Conservation (phyloP, 2,888 invertebrate species). For the Melanostoma mellinum region DNA sequence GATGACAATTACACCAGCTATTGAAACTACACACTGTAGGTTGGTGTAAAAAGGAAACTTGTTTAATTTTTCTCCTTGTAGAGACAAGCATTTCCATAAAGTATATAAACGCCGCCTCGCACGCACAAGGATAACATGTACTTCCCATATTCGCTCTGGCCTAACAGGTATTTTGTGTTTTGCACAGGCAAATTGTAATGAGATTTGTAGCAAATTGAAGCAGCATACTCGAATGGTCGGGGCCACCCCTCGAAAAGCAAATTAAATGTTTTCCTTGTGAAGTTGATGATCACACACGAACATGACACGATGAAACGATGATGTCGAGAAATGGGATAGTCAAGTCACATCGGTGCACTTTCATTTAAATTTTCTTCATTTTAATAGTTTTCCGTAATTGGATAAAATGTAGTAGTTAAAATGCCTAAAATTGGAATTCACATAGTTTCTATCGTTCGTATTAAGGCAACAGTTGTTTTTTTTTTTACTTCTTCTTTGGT, state of each 20-base stretch:
- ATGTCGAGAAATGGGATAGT: constrained; percentile 4
- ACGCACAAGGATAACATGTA: constrained; percentile 55
- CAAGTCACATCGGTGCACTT: constrained; percentile 25
- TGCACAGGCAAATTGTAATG: constrained; percentile 38
- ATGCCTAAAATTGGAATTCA: constrained; percentile 51
- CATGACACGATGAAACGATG: neutral
- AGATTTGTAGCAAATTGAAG: constrained; percentile 59
- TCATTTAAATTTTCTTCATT: constrained; percentile 43
- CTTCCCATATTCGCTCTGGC: constrained; percentile 46
- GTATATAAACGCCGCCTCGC: constrained; percentile 6
- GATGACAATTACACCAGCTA: too few species aligned
- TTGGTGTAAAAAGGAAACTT: constrained; percentile 30
- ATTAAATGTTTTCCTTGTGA: constrained; percentile 53
- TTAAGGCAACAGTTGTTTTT: neutral
- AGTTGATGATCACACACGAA: constrained; percentile 6
- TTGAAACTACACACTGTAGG: neutral
- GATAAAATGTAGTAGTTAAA: constrained; percentile 55
- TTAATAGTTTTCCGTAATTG: constrained; percentile 49
- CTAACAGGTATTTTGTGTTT: constrained; percentile 26
- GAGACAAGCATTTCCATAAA: constrained; percentile 34
- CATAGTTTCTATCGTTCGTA: constrained; percentile 2
- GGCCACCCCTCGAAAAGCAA: constrained; percentile 16
- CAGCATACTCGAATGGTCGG: neutral
- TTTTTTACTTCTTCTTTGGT: neutral
- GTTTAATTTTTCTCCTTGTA: constrained; percentile 57